phyloP scores from a whole-genome alignment of 2,888 invertebrate species.

The Ormyrus pomaceus region DNA sequence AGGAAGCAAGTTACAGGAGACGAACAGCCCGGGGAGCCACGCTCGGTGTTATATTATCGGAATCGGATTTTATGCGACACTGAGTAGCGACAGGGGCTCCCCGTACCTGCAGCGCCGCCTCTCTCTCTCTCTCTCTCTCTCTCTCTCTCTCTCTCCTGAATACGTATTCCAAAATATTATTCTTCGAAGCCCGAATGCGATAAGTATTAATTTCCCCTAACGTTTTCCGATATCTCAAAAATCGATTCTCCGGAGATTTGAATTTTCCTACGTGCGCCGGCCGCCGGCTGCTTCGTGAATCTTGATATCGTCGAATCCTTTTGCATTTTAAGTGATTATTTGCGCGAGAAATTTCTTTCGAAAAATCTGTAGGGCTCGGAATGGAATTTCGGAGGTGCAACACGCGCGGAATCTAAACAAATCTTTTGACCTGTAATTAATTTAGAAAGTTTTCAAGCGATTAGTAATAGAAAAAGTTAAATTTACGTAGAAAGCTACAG shows the following conservation, averaged over 20 bases:
- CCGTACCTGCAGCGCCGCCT: neutral
- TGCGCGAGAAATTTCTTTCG: neutral
- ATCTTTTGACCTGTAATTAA: too few relatives aligned
- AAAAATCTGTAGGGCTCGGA: too few relatives aligned
- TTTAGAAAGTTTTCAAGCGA: too few relatives aligned
- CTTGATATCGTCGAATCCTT: neutral
- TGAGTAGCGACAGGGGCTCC: constrained; percentile 3
- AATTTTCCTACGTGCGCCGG: neutral
- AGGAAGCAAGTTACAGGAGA: constrained; percentile 41
- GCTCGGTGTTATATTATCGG: constrained; percentile 39
- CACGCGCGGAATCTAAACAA: too few relatives aligned
- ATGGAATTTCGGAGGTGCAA: too few relatives aligned
- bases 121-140: neutral
- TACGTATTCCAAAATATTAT: constrained; percentile 29
- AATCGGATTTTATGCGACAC: constrained; percentile 52
- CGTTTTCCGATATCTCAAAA: too few relatives aligned
- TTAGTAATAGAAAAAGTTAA: too few relatives aligned
- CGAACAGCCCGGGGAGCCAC: constrained; percentile 2
- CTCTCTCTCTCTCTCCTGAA: neutral
- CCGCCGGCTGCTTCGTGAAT: neutral
- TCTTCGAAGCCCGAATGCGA: constrained; percentile 20
- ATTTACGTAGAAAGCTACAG: too few relatives aligned
- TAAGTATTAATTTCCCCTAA: constrained; percentile 7
- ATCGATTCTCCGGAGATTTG: neutral
- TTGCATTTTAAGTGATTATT: neutral